phyloP scores from a whole-genome alignment of 1,140 invertebrate species.

The Ridgeia piscesae region DNA sequence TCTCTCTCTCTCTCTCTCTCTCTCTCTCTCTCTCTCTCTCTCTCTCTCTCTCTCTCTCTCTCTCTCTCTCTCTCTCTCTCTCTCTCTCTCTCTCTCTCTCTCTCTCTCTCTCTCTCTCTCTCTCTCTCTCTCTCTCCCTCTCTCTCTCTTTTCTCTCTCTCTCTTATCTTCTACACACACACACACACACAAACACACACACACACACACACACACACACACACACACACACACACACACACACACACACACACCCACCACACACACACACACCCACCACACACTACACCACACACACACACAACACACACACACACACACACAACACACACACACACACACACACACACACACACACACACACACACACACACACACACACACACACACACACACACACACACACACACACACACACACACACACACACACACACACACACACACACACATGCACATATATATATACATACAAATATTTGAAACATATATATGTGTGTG shows the following conservation, averaged over 20 bases:
- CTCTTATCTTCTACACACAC: background rate
- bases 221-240: background rate
- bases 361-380: too few species aligned
- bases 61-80: conserved; percentile 20
- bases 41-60: conserved; percentile 22
- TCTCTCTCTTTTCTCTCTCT: conserved; percentile 17
- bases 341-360: too few species aligned
- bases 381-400: background rate
- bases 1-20: background rate
- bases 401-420: background rate
- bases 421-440: too few species aligned
- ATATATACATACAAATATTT: background rate
- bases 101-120: conserved; percentile 16
- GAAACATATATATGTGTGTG: too few species aligned
- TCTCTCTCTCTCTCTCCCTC: conserved; percentile 17
- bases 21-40: conserved; percentile 15
- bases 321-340: too few species aligned
- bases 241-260: too few species aligned
- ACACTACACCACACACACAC: too few species aligned
- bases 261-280: too few species aligned
- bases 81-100: conserved; percentile 22
- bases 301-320: background rate
- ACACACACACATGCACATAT: background rate
- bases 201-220: background rate
- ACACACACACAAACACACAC: background rate